Evolutionary conservation across 2,888 invertebrate species (phyloP), one percentile per base, ranked within the genome.

Genomic region (Spodoptera exigua): DNA sequence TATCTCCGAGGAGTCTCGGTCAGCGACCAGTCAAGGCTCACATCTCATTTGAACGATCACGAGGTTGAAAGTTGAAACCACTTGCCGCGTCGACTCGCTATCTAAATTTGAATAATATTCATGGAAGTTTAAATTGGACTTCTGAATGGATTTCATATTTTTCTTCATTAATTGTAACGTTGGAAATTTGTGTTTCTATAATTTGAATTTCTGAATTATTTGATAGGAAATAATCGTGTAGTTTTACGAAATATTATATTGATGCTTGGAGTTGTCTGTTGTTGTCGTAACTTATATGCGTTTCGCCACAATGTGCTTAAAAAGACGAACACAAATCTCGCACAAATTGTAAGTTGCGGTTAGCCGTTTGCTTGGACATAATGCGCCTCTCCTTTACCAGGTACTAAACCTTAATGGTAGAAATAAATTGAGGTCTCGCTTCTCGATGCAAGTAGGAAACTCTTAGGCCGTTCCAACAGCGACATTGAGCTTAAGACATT

Each of bases 11-110:
- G 60, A 70, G 58, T 55, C 47, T 62, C 60, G 69, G 70, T 62
- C 70, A 56, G 45, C 65, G 61, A 43, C 48, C 56, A 73, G 54
- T 72, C 44, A 54, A 67, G 60, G 52, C 74, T 57, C 61, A 56
- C 55, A 73, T 74, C 70, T 74, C 66, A 74, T 74, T 66, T 65
- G 58, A 76, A 58, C 62, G 77, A 73, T 62, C 61, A 43, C 70
- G 65, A 76, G 59, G 74, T 62, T 70, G 74, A 65, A 74, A 73
- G 76, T 70, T 73, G 77, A 76, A 70, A 74, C 70, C 76, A 52
- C 61, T 72, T 72, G 61, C 76, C 48, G 60, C 52, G 45, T 51
- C 52, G 55, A 35, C 47, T 48, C 53, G 57, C 52, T 58, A 69
- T 65, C 53, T 57, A 41, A 60, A 57, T 67, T 76, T 61, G 44